Percentiles rank a stretch among this genome's conserved stretches.
These are phyloP conservation scores for Arctopsyche grandis DNA, from an alignment of 1,140 invertebrate species.

Conservation along the genomic window DNA sequence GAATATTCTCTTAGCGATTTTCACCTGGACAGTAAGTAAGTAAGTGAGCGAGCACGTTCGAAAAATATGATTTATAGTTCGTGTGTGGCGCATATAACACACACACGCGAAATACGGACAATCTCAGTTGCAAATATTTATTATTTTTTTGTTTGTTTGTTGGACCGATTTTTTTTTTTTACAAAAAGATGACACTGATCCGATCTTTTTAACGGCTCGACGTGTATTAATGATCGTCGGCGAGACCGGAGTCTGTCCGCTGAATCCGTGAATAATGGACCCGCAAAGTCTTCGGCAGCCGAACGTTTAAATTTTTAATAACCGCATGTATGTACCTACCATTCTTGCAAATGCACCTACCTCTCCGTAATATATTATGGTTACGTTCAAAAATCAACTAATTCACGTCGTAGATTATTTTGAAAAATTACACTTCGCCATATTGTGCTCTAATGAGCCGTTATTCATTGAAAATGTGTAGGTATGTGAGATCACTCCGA, in stretches of 20 bases:
- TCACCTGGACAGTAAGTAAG: background rate
- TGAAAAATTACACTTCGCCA: no score
- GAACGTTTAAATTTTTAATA: constrained; percentile 9
- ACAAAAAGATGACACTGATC: constrained; percentile 46
- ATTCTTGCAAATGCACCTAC: no score
- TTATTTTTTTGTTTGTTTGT: background rate
- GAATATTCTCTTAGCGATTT: constrained; percentile 12
- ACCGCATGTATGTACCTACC: no score
- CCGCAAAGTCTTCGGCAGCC: constrained; percentile 13
- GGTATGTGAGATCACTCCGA: no score
- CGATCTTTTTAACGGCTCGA: constrained; percentile 40
- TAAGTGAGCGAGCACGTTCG: background rate
- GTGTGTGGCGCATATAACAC: background rate
- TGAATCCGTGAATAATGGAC: constrained; percentile 35
- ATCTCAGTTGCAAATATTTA: constrained; percentile 49
- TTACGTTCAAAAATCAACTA: no score
- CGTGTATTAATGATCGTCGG: constrained; percentile 49
- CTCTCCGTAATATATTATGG: no score
- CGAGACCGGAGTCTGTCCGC: constrained; percentile 25
- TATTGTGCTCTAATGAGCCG: no score
- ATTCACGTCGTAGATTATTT: no score
- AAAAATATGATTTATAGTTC: constrained; percentile 16
- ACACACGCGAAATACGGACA: constrained; percentile 30
- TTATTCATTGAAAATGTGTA: no score
- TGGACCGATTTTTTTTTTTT: constrained; percentile 13